Evolutionary conservation across 2,888 invertebrate genomes (phyloP), one percentile per base, ranked within the genome.

Genomic region (Steinernema hermaphroditum): DNA sequence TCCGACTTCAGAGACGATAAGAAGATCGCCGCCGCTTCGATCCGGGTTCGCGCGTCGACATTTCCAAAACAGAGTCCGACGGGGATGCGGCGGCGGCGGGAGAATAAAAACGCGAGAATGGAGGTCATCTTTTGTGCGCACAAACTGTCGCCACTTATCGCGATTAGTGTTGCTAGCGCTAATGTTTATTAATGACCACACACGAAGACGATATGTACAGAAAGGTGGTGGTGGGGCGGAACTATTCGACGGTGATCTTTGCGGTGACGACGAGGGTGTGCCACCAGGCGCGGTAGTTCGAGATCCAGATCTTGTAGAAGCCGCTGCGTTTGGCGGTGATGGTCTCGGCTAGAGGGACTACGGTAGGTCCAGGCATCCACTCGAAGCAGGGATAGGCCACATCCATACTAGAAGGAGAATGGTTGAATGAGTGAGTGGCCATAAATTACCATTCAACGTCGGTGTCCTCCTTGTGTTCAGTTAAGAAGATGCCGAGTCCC

Each of bases 281-380:
- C 83, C 83, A 83, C 84, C 84, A 84, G 9, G 82, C 76, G 19
- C 79, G 76, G 41, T 75, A 72, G 69, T 84, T 84, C 50, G 80
- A 80, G 14, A 83, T 74, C 84, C 83, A 82, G 14, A 83, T 68
- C 46, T 80, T 77, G 72, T 83, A 84, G 70, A 75, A 74, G 1
- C 82, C 82, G 43, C 76, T 43, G 22, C 74, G 50, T 1, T 68
- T 41, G 14, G 73, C 77, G 14, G 68, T 49, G 14, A 79, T 27
- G 4, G 37, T 37, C 24, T 78, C 79, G 2, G 81, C 77, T 44
- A 83, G 72, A 2, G 83, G 80, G 0, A 81, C 82, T 29, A 81
- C 76, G 9, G 78, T 69, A 22, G 82, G 82, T 32, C 82, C 82
- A 0, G 84, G 84, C 82, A 84, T 82, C 77, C 83, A 81, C 32